Conservation (phyloP, 1,140 invertebrate species). For the Plectrocnemia conspersa region DNA sequence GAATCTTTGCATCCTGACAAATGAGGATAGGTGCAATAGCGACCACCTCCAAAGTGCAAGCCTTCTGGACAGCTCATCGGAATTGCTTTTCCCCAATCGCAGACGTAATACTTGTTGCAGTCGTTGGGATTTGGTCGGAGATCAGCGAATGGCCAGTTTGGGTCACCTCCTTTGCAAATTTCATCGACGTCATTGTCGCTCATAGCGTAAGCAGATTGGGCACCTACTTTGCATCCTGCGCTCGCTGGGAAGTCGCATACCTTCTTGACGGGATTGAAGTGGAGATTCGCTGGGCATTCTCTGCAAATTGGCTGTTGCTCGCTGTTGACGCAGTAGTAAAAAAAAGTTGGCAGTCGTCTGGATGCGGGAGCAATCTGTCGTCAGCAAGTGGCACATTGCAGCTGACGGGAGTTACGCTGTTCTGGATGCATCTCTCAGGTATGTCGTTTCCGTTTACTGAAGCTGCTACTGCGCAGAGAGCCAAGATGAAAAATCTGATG, state of each 20-base stretch:
- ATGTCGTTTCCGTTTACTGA: conserved; percentile 27
- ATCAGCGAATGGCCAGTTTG: conserved; percentile 16
- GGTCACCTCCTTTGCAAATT: not conserved
- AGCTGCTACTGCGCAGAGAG: no score
- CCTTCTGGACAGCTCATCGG: conserved; percentile 49
- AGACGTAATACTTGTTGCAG: conserved; percentile 58
- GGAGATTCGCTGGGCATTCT: conserved; percentile 39
- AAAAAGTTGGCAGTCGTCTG: conserved; percentile 37
- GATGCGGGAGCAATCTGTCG: conserved; percentile 35
- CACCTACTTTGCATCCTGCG: conserved; percentile 22
- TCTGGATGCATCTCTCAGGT: conserved; percentile 27
- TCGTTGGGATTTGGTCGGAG: conserved; percentile 46
- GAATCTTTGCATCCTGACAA: no score
- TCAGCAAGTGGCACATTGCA: conserved; percentile 14
- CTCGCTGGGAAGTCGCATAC: conserved; percentile 41
- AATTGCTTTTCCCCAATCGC: conserved; percentile 47
- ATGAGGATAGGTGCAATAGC: no score
- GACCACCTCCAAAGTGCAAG: conserved; percentile 55
- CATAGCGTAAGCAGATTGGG: no score
- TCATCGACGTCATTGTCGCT: not conserved
- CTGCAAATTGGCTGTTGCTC: conserved; percentile 34
- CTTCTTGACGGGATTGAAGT: conserved; percentile 39
- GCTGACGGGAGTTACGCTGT: conserved; percentile 23
- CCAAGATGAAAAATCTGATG: no score
- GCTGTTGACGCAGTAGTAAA: conserved; percentile 35